Percentiles rank a stretch among this genome's conserved stretches.
phyloP scores from a whole-genome alignment of 2,113 vertebrate species.

The Periophthalmodon schlosseri region DNA sequence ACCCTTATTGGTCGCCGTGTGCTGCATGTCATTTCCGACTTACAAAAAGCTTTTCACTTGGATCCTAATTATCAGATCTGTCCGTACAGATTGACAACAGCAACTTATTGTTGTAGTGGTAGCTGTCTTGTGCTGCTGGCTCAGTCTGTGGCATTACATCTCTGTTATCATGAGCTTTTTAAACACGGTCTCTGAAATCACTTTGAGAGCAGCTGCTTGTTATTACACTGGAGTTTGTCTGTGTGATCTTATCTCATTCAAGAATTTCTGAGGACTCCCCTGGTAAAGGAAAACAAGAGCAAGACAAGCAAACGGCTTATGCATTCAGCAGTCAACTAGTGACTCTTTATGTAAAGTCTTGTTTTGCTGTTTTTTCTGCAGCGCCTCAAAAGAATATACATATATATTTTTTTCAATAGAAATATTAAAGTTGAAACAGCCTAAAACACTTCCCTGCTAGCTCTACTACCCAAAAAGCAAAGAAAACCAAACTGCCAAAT shows the following conservation, averaged over 20 bases:
- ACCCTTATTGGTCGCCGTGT: conserved; percentile 56
- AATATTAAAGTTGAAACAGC: neutral
- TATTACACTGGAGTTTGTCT: conserved; percentile 72
- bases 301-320: conserved; percentile 50
- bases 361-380: neutral
- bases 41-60: conserved; percentile 43
- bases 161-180: conserved; percentile 67
- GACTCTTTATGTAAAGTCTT: neutral
- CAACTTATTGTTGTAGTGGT: conserved; percentile 10
- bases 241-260: conserved; percentile 74
- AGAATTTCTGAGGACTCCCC: conserved; percentile 54
- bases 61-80: conserved; percentile 50
- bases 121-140: conserved; percentile 37
- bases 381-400: neutral
- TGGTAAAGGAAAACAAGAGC: conserved; percentile 60
- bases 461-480: neutral
- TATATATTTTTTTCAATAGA: neutral
- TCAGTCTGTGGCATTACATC: conserved; percentile 50
- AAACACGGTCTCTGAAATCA: conserved; percentile 70
- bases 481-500: neutral
- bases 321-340: conserved; percentile 31
- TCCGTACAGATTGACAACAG: conserved; percentile 34
- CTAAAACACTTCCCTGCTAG: neutral
- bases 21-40: conserved; percentile 54
- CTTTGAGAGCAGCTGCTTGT: conserved; percentile 74